Evolutionary conservation across 2,113 vertebrate species (phyloP).

Genomic region (Pyxicephalus adspersus): DNA sequence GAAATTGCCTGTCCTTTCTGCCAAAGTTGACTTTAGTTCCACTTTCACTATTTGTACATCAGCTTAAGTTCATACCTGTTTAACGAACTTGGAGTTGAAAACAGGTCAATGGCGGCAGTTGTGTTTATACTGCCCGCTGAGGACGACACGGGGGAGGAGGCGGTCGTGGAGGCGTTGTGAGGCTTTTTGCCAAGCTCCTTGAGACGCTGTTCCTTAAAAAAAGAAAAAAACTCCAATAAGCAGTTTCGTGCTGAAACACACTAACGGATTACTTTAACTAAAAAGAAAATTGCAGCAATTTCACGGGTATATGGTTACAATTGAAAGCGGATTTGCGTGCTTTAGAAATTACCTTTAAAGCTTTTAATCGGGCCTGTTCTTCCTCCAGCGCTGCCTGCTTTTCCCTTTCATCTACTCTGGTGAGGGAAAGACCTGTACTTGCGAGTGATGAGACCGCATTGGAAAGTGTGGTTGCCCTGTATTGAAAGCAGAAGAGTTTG

Average conservation of each 20-base stretch:
- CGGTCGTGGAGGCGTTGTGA: conserved; percentile 90
- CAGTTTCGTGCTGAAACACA: background rate
- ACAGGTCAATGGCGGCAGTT: conserved; percentile 91
- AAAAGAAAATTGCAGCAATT: conserved; percentile 1
- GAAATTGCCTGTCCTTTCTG: too few relatives aligned
- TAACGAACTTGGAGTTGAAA: conserved; percentile 93
- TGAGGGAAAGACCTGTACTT: conserved; percentile 96
- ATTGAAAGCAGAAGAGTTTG: conserved; percentile 57
- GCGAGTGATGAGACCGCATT: conserved; percentile 96
- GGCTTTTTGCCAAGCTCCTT: conserved; percentile 97
- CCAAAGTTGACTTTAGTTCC: too few relatives aligned
- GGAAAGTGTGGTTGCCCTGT: conserved; percentile 95
- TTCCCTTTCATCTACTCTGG: conserved; percentile 97
- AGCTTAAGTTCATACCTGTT: conserved; percentile 75
- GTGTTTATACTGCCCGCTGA: conserved; percentile 90
- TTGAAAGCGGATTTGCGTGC: too few relatives aligned
- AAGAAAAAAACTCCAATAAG: conserved; percentile 64
- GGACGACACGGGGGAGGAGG: conserved; percentile 92
- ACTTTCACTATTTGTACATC: too few relatives aligned
- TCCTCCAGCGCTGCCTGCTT: conserved; percentile 98
- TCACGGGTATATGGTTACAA: too few relatives aligned
- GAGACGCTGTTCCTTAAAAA: conserved; percentile 88
- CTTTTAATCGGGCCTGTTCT: conserved; percentile 95
- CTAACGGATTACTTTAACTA: background rate
- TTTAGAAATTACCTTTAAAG: conserved; percentile 83